Evolutionary conservation across 2,888 invertebrate species (phyloP).

Genomic region (Hypolimnas misippus): DNA sequence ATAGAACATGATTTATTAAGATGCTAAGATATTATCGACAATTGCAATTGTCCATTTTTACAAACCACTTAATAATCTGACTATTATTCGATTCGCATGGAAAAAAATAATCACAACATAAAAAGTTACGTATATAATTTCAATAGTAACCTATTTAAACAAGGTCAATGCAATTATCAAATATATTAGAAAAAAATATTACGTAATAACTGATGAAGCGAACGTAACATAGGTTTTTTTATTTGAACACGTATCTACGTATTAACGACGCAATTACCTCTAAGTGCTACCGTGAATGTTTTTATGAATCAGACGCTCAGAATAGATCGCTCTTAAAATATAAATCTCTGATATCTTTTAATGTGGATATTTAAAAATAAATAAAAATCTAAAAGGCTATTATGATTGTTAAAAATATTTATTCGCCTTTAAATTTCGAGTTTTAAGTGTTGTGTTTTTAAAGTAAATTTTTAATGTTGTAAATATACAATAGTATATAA

Average conservation of each 20-base stretch:
- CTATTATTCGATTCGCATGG: too few species aligned
- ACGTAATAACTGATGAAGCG: constrained; percentile 8
- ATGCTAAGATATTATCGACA: too few species aligned
- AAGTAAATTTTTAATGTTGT: background rate
- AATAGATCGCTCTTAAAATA: constrained; percentile 46
- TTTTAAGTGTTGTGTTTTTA: background rate
- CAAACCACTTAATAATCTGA: too few species aligned
- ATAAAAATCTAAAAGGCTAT: constrained; percentile 5
- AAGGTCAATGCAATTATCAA: constrained; percentile 13
- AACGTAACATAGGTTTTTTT: constrained; percentile 28
- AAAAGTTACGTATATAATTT: background rate
- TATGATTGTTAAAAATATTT: background rate
- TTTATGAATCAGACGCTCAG: constrained; percentile 54
- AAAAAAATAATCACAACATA: too few species aligned
- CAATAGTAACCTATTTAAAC: constrained; percentile 1
- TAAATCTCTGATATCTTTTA: constrained; percentile 13
- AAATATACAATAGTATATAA: background rate
- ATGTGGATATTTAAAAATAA: constrained; percentile 11
- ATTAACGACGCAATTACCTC: constrained; percentile 49
- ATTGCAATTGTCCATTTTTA: too few species aligned
- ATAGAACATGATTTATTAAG: too few species aligned
- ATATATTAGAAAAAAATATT: background rate
- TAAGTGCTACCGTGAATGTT: constrained; percentile 49
- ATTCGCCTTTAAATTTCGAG: background rate
- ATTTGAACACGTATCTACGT: constrained; percentile 22